Percentiles rank a stretch among this genome's conserved stretches.
phyloP scores from a whole-genome alignment of 2,797 vertebrate species.

The Pogoniulus pusillus region DNA sequence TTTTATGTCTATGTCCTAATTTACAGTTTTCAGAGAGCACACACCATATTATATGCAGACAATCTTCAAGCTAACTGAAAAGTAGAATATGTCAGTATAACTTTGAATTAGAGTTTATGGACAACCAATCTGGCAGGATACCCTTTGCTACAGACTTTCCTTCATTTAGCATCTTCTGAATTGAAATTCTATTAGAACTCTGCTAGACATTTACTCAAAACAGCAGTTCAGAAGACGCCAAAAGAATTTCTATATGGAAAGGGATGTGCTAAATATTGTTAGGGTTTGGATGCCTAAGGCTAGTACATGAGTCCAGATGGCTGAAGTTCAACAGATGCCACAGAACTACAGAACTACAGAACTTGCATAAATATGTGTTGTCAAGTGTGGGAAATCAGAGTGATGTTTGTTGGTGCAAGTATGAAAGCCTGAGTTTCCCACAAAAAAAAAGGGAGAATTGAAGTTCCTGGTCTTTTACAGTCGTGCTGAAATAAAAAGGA shows the following conservation, averaged over 20 bases:
- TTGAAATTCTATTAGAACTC: not conserved
- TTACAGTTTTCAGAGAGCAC: not conserved
- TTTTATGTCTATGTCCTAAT: not conserved
- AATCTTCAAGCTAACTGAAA: not conserved
- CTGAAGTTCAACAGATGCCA: conserved; percentile 37
- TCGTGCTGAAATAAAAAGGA: not conserved
- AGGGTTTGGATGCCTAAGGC: conserved; percentile 31
- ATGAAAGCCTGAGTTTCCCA: not conserved
- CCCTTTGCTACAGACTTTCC: not conserved
- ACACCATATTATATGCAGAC: not conserved
- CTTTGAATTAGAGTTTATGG: not conserved
- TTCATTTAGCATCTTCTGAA: not conserved
- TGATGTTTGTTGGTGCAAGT: not conserved
- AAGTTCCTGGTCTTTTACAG: not conserved
- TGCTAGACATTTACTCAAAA: not conserved
- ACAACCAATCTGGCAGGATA: not conserved
- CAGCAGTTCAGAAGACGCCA: not conserved
- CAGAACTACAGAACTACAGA: conserved; percentile 46
- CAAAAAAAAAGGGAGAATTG: not conserved
- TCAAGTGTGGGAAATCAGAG: conserved; percentile 2
- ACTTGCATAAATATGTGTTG: conserved; percentile 30
- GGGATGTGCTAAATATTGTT: conserved; percentile 33
- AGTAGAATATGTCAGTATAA: not conserved
- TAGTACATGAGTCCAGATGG: conserved; percentile 25
- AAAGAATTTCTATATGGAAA: conserved; percentile 21